These are phyloP conservation scores for cattle (Bos taurus) DNA, from an alignment of 2,113 vertebrate species.

Conservation along the genomic window ARS-UCD2.0 NC_037343.1:518501-519000, in stretches of 20 bases:
- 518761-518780: not conserved
- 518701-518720: not conserved
- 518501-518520: not conserved
- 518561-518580: not conserved
- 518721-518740: not conserved
- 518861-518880: not conserved
- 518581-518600: not conserved
- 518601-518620: not conserved
- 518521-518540: not conserved
- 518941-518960: not conserved
- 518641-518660: not conserved
- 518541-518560: not conserved
- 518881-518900: not conserved
- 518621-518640: not conserved
- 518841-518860: not conserved
- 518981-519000: not conserved
- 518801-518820: not conserved
- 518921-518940: not conserved
- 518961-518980: not conserved
- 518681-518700: not conserved
- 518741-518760: not conserved
- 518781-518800: not conserved
- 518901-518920: not conserved
- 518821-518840: accelerated
- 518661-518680: not conserved